Base-by-base conservation (phyloP, 2,888 invertebrate genomes). In the Pyrrhia umbra region DNA sequence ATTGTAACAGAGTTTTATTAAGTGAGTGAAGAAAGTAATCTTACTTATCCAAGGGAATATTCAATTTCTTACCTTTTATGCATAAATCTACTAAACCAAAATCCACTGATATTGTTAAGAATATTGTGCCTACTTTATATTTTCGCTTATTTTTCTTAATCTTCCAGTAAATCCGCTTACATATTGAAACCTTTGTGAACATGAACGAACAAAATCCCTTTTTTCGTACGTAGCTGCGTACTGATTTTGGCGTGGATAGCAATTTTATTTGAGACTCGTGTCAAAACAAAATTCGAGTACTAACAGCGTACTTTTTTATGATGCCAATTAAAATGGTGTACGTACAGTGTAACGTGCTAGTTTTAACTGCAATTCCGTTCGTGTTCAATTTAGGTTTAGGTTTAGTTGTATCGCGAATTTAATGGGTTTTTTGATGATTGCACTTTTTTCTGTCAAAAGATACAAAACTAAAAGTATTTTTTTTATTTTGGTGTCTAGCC, bases 161-260 rank as follows among this genome's bases (percentile, higher is more conserved):
- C 90, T 85, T 70, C 51, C 54, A 58, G 79, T 64, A 88, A 90
- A 89, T 86, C 90, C 80, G 87, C 90, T 90, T 90, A 89, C 83
- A 85, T 75, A 81, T 75, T 79, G 79, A 82, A 83, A 79, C 80
- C 86, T 86, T 87, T 89, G 86, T 84, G 86, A 86, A 85, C 83
- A 82, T 82, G 83, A 85, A 80, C 82, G 85, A 84, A 83, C 74
- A 71, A 84, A 89, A 88, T 89, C 85, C 82, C 76, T 79, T 84
- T 85, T 68, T 70, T 50, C 79, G 68, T 81, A 67, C 60, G 62
- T 46, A 46, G 60, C 58, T 61, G n/a, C n/a, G n/a, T n/a, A n/a
- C n/a, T 66, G 62, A 64, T 74, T 77, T 76, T 66, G 52, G 58
- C 37, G 42, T 20, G 49, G 66, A 65, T 58, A 68, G 76, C 81